Percentiles rank a stretch among this genome's conserved stretches.
Conservation (phyloP, 2,797 vertebrate species). For the Hozukius guyotensis region DNA sequence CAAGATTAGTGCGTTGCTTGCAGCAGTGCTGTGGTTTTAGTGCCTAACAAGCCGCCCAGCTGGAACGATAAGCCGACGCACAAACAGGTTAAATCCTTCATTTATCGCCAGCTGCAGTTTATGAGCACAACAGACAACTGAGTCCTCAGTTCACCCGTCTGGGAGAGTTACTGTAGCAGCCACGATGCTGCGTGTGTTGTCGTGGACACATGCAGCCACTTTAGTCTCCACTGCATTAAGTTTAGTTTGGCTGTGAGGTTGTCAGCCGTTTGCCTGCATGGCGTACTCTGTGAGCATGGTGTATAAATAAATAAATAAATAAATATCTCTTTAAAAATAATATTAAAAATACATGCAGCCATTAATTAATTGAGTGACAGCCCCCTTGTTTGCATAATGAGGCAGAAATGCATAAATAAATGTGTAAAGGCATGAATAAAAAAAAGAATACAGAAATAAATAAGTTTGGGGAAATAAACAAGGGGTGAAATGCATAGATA, state of each 20-base stretch:
- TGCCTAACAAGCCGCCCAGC: neutral
- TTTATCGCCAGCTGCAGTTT: neutral
- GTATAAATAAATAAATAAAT: neutral
- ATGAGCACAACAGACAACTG: neutral
- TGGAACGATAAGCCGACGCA: neutral
- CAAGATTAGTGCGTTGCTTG: no score
- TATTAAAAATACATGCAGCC: neutral
- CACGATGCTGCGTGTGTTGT: no score
- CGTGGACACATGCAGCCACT: no score
- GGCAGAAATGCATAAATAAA: neutral
- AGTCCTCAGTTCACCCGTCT: neutral
- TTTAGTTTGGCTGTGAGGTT: neutral
- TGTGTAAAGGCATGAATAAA: no score
- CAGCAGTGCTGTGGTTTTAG: neutral
- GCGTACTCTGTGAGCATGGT: neutral
- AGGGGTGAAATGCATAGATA: no score
- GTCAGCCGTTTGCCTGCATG: no score
- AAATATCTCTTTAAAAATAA: neutral
- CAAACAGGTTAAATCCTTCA: neutral
- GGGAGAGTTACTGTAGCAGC: no score
- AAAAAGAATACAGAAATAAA: no score
- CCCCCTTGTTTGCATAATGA: neutral
- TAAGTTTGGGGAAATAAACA: accelerated
- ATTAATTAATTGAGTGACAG: neutral
- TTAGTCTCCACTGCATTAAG: accelerated